Conservation (phyloP, 2,113 vertebrate species). For the Pampusana beccarii region DNA sequence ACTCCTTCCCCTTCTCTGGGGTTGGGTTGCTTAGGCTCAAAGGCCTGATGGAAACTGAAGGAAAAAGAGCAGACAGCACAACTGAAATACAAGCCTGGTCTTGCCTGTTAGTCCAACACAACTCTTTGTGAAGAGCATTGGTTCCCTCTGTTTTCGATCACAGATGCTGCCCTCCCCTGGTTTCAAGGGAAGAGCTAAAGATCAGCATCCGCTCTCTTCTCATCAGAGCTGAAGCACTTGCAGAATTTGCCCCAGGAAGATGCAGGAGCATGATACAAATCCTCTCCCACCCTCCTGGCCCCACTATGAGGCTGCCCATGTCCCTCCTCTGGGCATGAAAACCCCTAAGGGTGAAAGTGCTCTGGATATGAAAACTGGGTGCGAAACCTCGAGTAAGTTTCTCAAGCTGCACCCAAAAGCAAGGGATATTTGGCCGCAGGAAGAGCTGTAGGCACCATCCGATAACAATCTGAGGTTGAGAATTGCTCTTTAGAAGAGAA, state of each 20-base stretch:
- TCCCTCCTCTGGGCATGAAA: neutral
- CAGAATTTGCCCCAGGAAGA: neutral
- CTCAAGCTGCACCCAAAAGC: neutral
- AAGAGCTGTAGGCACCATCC: neutral
- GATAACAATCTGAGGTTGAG: neutral
- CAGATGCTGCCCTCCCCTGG: too few relatives aligned
- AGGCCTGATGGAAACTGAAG: neutral
- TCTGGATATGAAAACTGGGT: neutral
- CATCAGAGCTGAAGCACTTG: neutral
- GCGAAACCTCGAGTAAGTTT: neutral
- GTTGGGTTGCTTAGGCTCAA: neutral
- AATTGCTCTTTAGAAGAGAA: neutral
- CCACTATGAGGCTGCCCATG: accelerated
- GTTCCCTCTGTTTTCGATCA: neutral
- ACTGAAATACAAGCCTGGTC: neutral
- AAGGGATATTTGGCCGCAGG: neutral
- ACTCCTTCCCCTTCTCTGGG: neutral
- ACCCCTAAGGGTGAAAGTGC: neutral
- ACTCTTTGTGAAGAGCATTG: neutral
- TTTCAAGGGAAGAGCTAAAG: neutral
- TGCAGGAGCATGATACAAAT: accelerated
- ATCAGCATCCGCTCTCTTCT: neutral
- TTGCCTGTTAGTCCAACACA: neutral
- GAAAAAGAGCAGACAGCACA: neutral
- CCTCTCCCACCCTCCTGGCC: neutral